Conservation (phyloP, 2,113 vertebrate species). For the Oreotrochilus melanogaster region DNA sequence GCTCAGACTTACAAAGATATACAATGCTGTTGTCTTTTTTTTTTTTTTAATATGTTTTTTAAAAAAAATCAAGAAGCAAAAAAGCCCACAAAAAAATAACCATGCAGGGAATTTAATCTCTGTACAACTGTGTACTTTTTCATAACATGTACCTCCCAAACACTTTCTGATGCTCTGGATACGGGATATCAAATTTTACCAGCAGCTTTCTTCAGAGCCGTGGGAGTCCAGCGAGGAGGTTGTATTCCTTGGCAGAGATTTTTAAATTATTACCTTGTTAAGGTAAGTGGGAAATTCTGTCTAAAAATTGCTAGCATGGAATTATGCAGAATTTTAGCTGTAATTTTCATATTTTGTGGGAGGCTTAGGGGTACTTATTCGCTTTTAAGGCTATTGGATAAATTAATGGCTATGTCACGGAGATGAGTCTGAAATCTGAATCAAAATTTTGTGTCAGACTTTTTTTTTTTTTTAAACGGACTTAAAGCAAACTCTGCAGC, state of each 20-base stretch:
- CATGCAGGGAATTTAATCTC: not conserved
- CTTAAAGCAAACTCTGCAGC: not conserved
- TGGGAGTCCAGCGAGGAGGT: not conserved
- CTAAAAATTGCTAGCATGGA: not conserved
- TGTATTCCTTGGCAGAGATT: not conserved
- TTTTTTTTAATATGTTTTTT: not conserved
- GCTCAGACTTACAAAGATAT: not conserved
- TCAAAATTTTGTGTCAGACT: not conserved
- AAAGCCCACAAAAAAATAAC: not conserved
- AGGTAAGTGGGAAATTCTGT: slow-evolving; percentile 28
- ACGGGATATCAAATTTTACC: not conserved
- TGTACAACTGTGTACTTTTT: not conserved
- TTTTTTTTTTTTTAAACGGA: not conserved
- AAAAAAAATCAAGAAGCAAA: too few species aligned
- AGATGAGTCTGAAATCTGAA: slow-evolving; percentile 11
- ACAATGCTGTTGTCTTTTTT: not conserved
- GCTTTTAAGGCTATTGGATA: not conserved
- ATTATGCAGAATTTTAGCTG: not conserved
- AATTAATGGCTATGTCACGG: not conserved
- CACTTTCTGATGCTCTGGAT: not conserved
- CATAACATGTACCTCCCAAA: not conserved
- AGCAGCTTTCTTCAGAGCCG: not conserved
- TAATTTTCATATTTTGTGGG: not conserved
- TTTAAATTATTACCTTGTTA: slow-evolving; percentile 21
- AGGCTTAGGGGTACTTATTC: not conserved